Percentiles rank a stretch among this genome's conserved stretches.
These are phyloP conservation scores for Acomys russatus DNA, from an alignment of 2,797 vertebrate genomes.

Conservation along the genomic window DNA sequence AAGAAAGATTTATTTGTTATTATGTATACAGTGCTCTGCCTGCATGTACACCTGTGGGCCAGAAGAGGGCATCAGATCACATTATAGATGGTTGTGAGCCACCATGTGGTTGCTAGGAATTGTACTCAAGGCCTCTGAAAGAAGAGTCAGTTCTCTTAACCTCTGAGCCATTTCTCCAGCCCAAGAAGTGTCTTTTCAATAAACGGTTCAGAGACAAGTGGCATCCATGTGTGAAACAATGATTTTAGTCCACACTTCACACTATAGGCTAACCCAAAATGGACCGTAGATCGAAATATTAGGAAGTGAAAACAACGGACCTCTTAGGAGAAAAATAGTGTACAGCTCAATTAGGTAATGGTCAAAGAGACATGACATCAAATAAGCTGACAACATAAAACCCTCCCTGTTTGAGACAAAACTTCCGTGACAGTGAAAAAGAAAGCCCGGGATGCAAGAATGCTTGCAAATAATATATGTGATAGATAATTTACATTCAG, in stretches of 20 bases:
- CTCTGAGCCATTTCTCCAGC: too few relatives aligned
- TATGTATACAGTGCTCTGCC: too few relatives aligned
- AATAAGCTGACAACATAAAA: slow-evolving; percentile 40
- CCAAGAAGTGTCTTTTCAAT: background rate
- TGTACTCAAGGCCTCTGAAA: too few relatives aligned
- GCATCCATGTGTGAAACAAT: background rate
- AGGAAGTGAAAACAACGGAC: background rate
- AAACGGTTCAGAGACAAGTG: background rate
- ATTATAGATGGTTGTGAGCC: too few relatives aligned
- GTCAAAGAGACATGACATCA: background rate
- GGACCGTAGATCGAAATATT: background rate
- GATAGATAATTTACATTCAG: background rate
- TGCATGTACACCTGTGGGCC: too few relatives aligned
- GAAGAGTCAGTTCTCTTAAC: too few relatives aligned
- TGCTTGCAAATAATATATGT: background rate
- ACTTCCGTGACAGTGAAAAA: background rate
- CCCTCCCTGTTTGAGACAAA: background rate
- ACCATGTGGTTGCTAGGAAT: too few relatives aligned
- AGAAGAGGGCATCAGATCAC: too few relatives aligned
- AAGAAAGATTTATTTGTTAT: too few relatives aligned
- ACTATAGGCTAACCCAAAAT: background rate
- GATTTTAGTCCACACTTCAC: background rate
- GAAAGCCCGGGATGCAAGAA: background rate
- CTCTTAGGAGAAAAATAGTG: background rate
- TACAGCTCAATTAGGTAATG: background rate